Conservation (phyloP, 2,113 vertebrate genomes). For the Rhinopithecus roxellana region DNA sequence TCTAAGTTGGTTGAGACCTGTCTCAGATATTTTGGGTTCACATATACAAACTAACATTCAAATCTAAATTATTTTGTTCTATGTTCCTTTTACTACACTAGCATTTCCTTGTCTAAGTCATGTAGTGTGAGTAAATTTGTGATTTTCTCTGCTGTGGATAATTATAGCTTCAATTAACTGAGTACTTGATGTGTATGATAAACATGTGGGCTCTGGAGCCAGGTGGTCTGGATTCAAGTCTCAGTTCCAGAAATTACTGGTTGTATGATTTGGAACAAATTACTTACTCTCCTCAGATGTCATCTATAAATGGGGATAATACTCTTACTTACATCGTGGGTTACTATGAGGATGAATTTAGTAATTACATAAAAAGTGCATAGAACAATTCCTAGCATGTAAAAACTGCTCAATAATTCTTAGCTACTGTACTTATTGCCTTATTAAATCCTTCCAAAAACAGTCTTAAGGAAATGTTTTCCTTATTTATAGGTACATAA, state of each 20-base stretch:
- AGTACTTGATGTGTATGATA: background rate
- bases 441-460: background rate
- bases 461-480: background rate
- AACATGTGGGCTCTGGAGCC: background rate
- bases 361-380: background rate
- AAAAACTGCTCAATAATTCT: conserved; percentile 15
- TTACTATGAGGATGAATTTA: background rate
- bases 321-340: background rate
- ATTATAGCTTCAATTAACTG: background rate
- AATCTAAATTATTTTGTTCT: background rate
- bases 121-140: background rate
- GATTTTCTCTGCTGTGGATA: background rate
- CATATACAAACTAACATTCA: no score
- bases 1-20: no score
- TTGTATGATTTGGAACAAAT: background rate
- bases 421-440: background rate
- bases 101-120: background rate
- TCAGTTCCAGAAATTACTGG: background rate
- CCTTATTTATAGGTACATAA: background rate
- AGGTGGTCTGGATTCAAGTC: background rate
- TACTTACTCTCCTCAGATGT: background rate
- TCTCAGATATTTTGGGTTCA: no score
- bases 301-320: background rate
- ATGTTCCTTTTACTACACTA: background rate
- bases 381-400: background rate